Evolutionary conservation across 1,140 invertebrate species (phyloP), one percentile per base, ranked within the genome.

Genomic region (Cepaea nemoralis): DNA sequence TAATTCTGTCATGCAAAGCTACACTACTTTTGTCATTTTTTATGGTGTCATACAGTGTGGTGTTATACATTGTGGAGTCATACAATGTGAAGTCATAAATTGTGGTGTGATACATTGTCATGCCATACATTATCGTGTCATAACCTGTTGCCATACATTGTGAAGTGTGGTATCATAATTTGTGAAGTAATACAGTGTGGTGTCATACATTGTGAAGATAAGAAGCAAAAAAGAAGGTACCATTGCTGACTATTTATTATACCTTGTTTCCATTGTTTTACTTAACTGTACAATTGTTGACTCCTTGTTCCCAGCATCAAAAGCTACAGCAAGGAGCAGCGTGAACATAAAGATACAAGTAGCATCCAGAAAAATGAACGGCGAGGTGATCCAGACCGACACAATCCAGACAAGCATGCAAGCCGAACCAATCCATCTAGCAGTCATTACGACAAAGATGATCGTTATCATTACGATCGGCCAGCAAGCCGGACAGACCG

Each of bases 401-500:
- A 75, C 19, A 75, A 77, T 31, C 33, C 16, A 14, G 59, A 63
- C 22, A 77, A 40, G 55, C 71, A 39, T 39, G 40, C 45, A 77
- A 82, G 83, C 67, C 69, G 80, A 31, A 81, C 63, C 24, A 73
- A 55, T 35, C 59, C 22, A 22, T 19, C 48, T 3, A 79, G 74
- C 39, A 82, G 84, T 69, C 71, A 19, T 12, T 40, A 66, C 40
- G 81, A 87, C 39, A 42, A 71, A 33, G n/a, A 22, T 59, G 63
- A 40, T 45, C 77, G 70, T 35, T 78, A 69, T 63, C 77, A 78
- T 24, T 86, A 88, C 79, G 86, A 89, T 48, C 50, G 70, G 82
- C 82, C 85, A 42, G 59, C 45, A 12, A 87, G 84, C 66, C 27
- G 86, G 70, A 37, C 79, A 39, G 83, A 84, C 22, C 37, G 55